Evolutionary conservation across 2,113 vertebrate genomes (phyloP), one percentile per base, ranked within the genome.

Genomic region (Gallinago media): DNA sequence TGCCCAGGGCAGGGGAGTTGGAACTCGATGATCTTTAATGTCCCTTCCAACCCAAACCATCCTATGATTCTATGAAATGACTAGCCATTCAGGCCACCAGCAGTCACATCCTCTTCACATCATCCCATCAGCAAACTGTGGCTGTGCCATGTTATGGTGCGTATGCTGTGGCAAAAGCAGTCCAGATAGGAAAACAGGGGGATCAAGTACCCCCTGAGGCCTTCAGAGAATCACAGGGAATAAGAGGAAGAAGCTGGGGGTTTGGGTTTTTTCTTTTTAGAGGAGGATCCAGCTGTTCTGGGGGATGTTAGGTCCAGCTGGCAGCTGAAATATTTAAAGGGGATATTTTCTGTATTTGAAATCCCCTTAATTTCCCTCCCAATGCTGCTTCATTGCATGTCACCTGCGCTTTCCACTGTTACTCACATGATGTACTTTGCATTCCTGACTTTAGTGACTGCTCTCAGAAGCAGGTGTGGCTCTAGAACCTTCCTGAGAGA

Each of bases 301-400:
- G 46, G 49, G 31, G 32, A 54, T 88, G 75, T 91, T 91, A 73
- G 78, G 84, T 93, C 84, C 94, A 97, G 68, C 87, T 97, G 86
- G 85, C 78, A 71, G 65, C 42, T 96, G 85, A 91, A 95, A 94
- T 96, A 97, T 96, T 96, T 94, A 94, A 84, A 93, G 65, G 27
- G 58, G 40, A 15, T 88, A 50, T 88, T 92, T 89, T 94, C 65
- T 71, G 27, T 74, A 29, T 85, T 82, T 62, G 42, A 83, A 93
- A 94, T 85, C 25, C 8, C 15, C 34, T 76, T 65, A 7, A 26
- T 61, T 72, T 26, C 25, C 32, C 34, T 91, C 55, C 44, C 34
- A 68, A 10, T 55, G 47, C 34, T 75, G 36, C 54, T 73, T 81
- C 73, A 40, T 66, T 76, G 44, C 71, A 56, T 49, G 49, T 95